These are phyloP conservation scores for Aix galericulata DNA, from an alignment of 2,113 vertebrate species.

Conservation along the genomic window DNA sequence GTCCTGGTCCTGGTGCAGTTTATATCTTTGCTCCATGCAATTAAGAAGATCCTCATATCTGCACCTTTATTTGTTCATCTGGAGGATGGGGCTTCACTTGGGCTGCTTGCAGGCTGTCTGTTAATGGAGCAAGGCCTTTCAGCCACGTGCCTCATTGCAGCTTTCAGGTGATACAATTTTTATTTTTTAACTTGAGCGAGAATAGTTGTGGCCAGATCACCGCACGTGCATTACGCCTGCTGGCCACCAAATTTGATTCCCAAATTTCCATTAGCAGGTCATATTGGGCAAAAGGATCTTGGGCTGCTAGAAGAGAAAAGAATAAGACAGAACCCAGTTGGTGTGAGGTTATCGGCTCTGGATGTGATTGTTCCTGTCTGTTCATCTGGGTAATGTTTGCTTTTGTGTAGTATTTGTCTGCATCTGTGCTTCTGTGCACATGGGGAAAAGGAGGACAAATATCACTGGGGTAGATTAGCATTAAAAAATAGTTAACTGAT, in stretches of 20 bases:
- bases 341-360: conserved; percentile 25
- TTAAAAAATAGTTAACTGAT: conserved; percentile 74
- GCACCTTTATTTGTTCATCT: background rate
- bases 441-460: conserved; percentile 55
- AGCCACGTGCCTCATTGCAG: background rate
- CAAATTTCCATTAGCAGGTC: background rate
- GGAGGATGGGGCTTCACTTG: background rate
- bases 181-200: background rate
- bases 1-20: background rate
- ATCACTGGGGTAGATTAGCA: conserved; percentile 64
- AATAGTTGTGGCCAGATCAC: background rate
- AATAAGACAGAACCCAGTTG: conserved; percentile 12
- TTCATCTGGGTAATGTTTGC: conserved; percentile 51
- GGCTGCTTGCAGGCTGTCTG: background rate
- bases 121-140: background rate
- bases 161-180: background rate
- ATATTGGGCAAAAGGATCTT: background rate
- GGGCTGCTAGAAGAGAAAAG: background rate
- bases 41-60: background rate
- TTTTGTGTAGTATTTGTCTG: conserved; percentile 49
- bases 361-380: conserved; percentile 40
- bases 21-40: background rate
- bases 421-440: conserved; percentile 43
- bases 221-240: background rate
- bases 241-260: background rate